These are phyloP conservation scores for Phyllotreta striolata DNA, from an alignment of 2,888 invertebrate species.

Conservation along the genomic window DNA sequence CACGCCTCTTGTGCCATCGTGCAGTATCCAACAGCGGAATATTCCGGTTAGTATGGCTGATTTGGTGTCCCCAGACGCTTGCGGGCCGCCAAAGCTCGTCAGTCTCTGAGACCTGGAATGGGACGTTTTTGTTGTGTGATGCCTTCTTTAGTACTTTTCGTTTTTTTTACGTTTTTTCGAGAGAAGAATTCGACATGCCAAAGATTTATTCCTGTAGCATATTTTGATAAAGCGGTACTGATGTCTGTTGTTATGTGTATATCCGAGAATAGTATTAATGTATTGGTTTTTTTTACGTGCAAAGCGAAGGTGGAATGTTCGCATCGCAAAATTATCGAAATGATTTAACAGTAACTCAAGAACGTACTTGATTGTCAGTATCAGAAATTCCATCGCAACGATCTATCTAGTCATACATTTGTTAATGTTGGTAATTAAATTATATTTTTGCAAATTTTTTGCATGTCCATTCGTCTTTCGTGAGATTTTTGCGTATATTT, in stretches of 20 bases:
- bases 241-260: too few species aligned
- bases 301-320: too few species aligned
- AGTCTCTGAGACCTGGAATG: slow-evolving; percentile 72
- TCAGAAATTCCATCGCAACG: too few species aligned
- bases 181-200: slow-evolving; percentile 9
- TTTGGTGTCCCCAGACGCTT: slow-evolving; percentile 77
- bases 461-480: slow-evolving; percentile 9
- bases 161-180: slow-evolving; percentile 19
- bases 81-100: slow-evolving; percentile 79
- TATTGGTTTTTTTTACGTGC: too few species aligned
- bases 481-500: slow-evolving; percentile 29
- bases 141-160: slow-evolving; percentile 25
- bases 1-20: slow-evolving; percentile 73
- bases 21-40: slow-evolving; percentile 80
- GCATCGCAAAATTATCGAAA: too few species aligned
- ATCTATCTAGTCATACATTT: too few species aligned
- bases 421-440: background rate
- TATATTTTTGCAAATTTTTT: background rate
- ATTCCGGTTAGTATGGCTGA: slow-evolving; percentile 64
- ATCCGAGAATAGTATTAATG: too few species aligned
- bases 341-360: too few species aligned
- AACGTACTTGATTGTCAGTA: too few species aligned
- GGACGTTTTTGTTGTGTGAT: slow-evolving; percentile 30
- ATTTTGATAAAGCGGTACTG: background rate
- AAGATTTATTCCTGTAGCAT: slow-evolving; percentile 7